Conservation (phyloP, 2,113 vertebrate species). For the Ameiurus melas region DNA sequence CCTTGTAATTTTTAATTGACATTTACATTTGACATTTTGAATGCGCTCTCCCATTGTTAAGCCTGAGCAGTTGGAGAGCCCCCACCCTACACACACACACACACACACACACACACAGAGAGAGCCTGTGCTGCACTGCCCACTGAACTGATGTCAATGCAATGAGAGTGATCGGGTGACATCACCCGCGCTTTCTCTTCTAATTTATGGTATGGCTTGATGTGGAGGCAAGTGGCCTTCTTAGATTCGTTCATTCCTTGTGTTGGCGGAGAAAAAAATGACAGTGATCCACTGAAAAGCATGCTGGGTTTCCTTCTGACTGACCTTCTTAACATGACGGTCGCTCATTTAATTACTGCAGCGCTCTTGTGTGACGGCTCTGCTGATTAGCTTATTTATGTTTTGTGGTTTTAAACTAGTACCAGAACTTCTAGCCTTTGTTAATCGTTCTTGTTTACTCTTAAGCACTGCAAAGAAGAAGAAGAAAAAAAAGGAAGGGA, state of each 20-base stretch:
- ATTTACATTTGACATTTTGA: slow-evolving; percentile 85
- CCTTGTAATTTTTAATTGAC: slow-evolving; percentile 87
- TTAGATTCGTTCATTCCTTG: slow-evolving; percentile 56
- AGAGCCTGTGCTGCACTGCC: slow-evolving; percentile 50
- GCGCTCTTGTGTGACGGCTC: slow-evolving; percentile 68
- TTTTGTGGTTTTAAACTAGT: slow-evolving; percentile 65
- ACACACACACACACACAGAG: not conserved
- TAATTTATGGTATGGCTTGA: slow-evolving; percentile 57
- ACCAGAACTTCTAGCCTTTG: slow-evolving; percentile 61
- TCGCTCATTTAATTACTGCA: slow-evolving; percentile 65
- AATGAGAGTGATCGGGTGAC: slow-evolving; percentile 62
- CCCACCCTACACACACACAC: not conserved
- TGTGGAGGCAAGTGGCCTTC: slow-evolving; percentile 55
- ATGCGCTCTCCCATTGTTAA: slow-evolving; percentile 72
- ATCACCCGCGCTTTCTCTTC: slow-evolving; percentile 62
- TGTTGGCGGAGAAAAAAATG: slow-evolving; percentile 37
- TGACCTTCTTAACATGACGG: slow-evolving; percentile 60
- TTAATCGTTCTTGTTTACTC: slow-evolving; percentile 72
- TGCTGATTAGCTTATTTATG: slow-evolving; percentile 75
- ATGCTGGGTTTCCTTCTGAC: slow-evolving; percentile 53
- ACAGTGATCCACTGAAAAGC: slow-evolving; percentile 55
- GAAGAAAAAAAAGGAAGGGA: slow-evolving; percentile 27
- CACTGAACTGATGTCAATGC: slow-evolving; percentile 64
- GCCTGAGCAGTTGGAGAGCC: slow-evolving; percentile 52
- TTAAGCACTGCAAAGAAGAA: slow-evolving; percentile 53